Base-by-base conservation (phyloP, 2,888 invertebrate species). In the Phaedon cochleariae region DNA sequence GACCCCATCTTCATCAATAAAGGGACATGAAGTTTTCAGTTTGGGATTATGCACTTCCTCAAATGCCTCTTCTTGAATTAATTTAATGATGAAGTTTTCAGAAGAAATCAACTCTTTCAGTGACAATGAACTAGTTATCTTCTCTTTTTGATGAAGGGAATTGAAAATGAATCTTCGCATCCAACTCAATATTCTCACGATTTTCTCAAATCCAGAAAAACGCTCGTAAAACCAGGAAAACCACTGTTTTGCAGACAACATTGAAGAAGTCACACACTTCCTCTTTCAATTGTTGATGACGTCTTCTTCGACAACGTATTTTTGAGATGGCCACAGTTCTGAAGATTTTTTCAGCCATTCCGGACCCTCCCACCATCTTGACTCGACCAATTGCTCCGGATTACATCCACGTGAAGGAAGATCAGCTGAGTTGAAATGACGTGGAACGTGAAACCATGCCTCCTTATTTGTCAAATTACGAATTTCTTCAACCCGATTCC, bases 341-440 rank as follows among this genome's bases (percentile, higher is more conserved):
- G 46, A 10, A 49, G 49, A 49, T 49, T 57, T 45, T 57, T 12
- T 20, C 6, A 69, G 37, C 70, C 70, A 80, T 6, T 53, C 20
- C 7, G 79, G 79, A 5, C 78, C 79, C 72, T 74, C 73, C 79
- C 77, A 81, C 79, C 79, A 79, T 73, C 58, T 61, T 1, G 76
- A 73, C 18, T 76, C 65, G 1, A 74, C 6, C 2, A 80, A 67
- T 46, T 76, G 65, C 57, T 67, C 58, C 0, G 74, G 64, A 21
- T 64, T 64, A 64, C 78, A 79, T 2, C 79, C 80, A 55, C 79
- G 52, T 2, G 77, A 78, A 5, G 77, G 76, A 2, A 79, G 59
- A 63, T 79, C 78, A 12, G 79, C 79, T 9, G 78, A 77, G 60
- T 80, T 80, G 0, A 60, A n/a, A 0, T 9, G 7, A 2, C 79